These are phyloP conservation scores for Propsilocerus akamusi DNA, from an alignment of 1,140 invertebrate genomes.

Conservation along the genomic window DNA sequence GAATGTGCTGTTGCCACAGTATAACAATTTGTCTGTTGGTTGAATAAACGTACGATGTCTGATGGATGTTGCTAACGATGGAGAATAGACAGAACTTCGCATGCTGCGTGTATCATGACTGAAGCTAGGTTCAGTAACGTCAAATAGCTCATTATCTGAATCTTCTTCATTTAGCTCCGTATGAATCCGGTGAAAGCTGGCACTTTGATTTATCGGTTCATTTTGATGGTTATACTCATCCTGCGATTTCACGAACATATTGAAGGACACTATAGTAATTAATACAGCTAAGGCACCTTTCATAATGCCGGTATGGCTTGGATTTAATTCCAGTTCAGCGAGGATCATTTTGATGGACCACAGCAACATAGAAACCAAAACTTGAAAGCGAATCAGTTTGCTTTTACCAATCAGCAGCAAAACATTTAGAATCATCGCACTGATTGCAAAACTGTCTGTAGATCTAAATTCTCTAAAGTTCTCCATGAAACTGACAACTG, in stretches of 20 bases:
- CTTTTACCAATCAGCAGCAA: background rate
- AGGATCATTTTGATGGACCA: background rate
- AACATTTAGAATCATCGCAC: background rate
- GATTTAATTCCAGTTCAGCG: background rate
- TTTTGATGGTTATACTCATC: too few relatives aligned
- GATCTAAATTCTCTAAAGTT: too few relatives aligned
- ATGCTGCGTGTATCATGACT: background rate
- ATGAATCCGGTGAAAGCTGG: background rate
- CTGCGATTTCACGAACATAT: background rate
- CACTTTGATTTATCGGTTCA: too few relatives aligned
- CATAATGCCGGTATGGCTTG: background rate
- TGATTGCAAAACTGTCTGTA: background rate
- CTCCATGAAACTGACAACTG: too few relatives aligned
- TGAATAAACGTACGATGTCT: background rate
- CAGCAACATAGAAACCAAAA: background rate
- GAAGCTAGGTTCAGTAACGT: background rate
- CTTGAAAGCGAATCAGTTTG: background rate
- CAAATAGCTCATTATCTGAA: background rate
- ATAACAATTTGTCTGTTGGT: background rate
- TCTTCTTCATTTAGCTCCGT: background rate
- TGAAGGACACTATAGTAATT: background rate
- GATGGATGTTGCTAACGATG: background rate
- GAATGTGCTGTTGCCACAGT: background rate
- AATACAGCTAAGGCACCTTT: background rate
- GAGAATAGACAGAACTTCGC: background rate